Percentiles rank a stretch among this genome's conserved stretches.
Conservation (phyloP, 1,140 invertebrate species). For the Rhyzopertha dominica region DNA sequence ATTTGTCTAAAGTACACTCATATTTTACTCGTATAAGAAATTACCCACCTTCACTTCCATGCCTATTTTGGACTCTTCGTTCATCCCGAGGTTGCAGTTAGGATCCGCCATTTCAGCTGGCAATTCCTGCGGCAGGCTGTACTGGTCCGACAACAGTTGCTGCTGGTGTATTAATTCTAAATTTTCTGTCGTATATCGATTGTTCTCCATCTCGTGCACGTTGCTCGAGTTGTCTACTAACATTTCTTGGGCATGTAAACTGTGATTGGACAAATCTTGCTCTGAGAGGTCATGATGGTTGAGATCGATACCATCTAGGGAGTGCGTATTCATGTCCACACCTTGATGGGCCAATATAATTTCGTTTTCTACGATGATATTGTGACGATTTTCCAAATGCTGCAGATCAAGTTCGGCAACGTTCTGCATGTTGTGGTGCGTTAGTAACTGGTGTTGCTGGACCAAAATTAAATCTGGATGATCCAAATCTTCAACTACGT, state of each 20-base stretch:
- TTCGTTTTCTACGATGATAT: conserved; percentile 32
- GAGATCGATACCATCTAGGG: conserved; percentile 35
- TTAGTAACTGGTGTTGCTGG: conserved; percentile 33
- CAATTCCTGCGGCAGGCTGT: conserved; percentile 25
- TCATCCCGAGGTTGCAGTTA: not conserved
- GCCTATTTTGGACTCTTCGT: not conserved
- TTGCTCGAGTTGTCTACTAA: conserved; percentile 19
- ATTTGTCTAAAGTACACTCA: too few species aligned
- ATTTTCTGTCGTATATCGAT: conserved; percentile 19
- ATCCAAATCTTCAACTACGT: conserved; percentile 28
- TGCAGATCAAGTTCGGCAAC: conserved; percentile 33
- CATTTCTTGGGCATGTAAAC: conserved; percentile 26
- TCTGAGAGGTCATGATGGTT: conserved; percentile 33
- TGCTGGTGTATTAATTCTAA: conserved; percentile 22
- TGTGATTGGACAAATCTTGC: conserved; percentile 37
- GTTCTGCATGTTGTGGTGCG: conserved; percentile 24
- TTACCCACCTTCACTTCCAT: too few species aligned
- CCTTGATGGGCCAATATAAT: conserved; percentile 27
- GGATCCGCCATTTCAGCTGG: conserved; percentile 21
- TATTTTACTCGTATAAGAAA: too few species aligned
- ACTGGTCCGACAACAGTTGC: conserved; percentile 28
- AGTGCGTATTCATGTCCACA: conserved; percentile 29
- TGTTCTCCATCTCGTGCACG: conserved; percentile 12
- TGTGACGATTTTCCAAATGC: conserved; percentile 29
- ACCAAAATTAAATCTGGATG: conserved; percentile 29